Evolutionary conservation across 23 tunicate genomes (phyloP).

Genomic region (Ascidia mentula): DNA sequence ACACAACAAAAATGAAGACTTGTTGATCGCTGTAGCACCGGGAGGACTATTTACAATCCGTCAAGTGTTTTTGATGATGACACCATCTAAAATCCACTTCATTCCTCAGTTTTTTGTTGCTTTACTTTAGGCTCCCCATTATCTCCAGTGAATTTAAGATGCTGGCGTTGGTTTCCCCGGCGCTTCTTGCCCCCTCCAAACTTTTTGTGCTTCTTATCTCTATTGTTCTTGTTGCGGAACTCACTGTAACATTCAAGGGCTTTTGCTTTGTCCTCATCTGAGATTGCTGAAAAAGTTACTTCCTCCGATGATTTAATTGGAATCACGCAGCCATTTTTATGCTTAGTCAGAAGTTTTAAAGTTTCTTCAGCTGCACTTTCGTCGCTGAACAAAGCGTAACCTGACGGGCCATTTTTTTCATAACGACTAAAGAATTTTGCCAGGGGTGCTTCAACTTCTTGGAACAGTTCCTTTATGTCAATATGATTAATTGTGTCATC

Average conservation of each 20-base stretch:
- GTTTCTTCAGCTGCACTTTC: constrained; percentile 32
- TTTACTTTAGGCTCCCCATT: background rate
- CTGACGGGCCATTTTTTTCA: constrained; percentile 62
- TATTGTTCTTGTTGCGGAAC: constrained; percentile 19
- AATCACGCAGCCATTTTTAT: constrained; percentile 20
- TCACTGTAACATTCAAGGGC: constrained; percentile 44
- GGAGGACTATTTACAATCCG: too few relatives aligned
- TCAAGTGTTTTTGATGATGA: too few relatives aligned
- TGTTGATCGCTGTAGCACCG: background rate
- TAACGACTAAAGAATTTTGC: constrained; percentile 58
- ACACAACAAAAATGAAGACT: background rate
- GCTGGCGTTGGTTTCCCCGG: background rate
- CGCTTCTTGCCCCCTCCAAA: constrained; percentile 6
- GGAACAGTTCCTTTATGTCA: constrained; percentile 59
- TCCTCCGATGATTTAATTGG: constrained; percentile 24
- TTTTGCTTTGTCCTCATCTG: constrained; percentile 36
- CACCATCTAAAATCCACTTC: background rate
- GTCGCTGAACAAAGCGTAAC: constrained; percentile 43
- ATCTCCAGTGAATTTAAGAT: background rate
- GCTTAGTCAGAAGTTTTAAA: constrained; percentile 27
- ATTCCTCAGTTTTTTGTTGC: background rate
- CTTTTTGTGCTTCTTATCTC: constrained; percentile 1
- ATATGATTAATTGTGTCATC: constrained; percentile 69
- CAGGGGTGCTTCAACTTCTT: constrained; percentile 34
- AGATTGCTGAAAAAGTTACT: constrained; percentile 38